A percentile compares a stretch with the other conserved stretches of the same genome.
Conservation (phyloP, 1,140 invertebrate genomes). For the Radopholus similis region DNA sequence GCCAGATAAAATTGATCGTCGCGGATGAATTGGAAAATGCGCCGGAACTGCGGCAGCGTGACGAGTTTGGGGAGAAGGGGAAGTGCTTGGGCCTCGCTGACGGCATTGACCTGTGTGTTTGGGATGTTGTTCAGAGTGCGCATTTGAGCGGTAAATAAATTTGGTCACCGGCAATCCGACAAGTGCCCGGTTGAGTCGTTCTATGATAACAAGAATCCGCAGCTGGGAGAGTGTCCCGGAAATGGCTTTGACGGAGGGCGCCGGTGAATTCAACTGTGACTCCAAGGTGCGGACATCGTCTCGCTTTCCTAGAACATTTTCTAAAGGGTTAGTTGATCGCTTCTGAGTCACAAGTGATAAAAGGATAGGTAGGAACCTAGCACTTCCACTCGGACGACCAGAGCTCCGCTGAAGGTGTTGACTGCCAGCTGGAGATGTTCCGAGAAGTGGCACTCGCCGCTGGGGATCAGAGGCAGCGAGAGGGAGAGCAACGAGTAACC, state of each 20-base stretch:
- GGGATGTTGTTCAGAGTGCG: too few species aligned
- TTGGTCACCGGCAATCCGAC: constrained; percentile 19
- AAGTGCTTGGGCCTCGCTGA: constrained; percentile 20
- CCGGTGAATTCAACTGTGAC: constrained; percentile 9
- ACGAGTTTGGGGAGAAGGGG: constrained; percentile 19
- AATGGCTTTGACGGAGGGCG: background rate
- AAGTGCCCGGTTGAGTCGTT: constrained; percentile 28
- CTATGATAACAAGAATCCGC: constrained; percentile 28
- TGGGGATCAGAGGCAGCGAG: constrained; percentile 23
- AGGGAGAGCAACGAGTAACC: constrained; percentile 31
- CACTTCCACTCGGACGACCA: constrained; percentile 29
- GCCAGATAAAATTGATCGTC: constrained; percentile 34
- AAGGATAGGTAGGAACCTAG: constrained; percentile 11
- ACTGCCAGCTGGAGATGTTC: constrained; percentile 23
- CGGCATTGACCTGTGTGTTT: background rate
- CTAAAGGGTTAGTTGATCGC: background rate
- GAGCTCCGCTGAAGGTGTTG: constrained; percentile 36
- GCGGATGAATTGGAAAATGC: constrained; percentile 28
- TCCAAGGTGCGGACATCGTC: constrained; percentile 17
- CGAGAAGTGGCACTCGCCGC: constrained; percentile 2
- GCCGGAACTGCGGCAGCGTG: constrained; percentile 17
- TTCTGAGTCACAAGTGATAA: background rate
- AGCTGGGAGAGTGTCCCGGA: constrained; percentile 3
- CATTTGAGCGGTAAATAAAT: too few species aligned
- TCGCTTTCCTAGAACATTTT: constrained; percentile 11